These are phyloP conservation scores for Fistularia tabacaria DNA, from an alignment of 2,797 vertebrate species.

Conservation along the genomic window DNA sequence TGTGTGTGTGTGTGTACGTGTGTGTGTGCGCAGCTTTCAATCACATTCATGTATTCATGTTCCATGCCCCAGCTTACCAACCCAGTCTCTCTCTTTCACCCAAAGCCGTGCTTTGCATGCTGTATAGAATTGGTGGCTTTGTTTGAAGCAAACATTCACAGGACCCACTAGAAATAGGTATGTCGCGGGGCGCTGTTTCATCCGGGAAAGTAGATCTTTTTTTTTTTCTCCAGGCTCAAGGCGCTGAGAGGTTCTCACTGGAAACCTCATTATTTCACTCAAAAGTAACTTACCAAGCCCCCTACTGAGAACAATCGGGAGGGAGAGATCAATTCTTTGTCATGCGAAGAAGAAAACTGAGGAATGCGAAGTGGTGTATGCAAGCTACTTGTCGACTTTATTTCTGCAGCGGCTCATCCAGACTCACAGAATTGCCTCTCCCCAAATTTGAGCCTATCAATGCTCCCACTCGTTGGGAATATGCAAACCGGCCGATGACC, in stretches of 20 bases:
- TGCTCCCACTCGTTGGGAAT: background rate
- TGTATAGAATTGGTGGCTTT: conserved; percentile 7
- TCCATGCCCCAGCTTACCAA: conserved; percentile 6
- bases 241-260: too few relatives aligned
- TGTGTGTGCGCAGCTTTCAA: conserved; percentile 4
- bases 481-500: too few relatives aligned
- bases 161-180: too few relatives aligned
- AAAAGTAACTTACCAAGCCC: background rate
- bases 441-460: background rate
- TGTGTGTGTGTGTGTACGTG: background rate
- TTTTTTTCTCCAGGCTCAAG: too few relatives aligned
- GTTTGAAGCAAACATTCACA: too few relatives aligned
- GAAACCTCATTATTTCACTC: too few relatives aligned
- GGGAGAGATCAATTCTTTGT: background rate
- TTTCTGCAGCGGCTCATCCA: background rate
- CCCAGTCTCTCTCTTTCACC: background rate
- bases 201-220: too few relatives aligned
- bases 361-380: background rate
- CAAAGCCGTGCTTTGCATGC: conserved; percentile 19
- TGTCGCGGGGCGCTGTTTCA: too few relatives aligned
- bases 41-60: conserved; percentile 27
- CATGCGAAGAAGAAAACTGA: background rate
- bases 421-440: background rate
- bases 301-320: background rate
- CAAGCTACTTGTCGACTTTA: background rate